These are phyloP conservation scores for Drosophila pseudotakahashii DNA, from an alignment of 2,888 invertebrate species.

Conservation along the genomic window DNA sequence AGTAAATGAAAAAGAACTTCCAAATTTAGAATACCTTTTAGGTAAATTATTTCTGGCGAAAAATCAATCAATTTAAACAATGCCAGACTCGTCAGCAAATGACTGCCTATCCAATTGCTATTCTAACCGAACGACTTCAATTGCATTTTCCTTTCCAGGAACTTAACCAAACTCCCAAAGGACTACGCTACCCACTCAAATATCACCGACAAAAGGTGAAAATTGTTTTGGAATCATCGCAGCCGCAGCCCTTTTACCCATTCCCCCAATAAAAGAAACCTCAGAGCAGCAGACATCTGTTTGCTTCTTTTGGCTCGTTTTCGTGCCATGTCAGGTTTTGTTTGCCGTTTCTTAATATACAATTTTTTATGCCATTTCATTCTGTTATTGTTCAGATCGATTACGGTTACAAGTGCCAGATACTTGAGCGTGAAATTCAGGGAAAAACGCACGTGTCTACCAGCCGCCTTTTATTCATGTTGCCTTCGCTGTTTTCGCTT, in stretches of 20 bases:
- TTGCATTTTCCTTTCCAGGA: conserved; percentile 26
- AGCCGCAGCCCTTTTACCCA: conserved; percentile 35
- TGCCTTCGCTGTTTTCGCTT: conserved; percentile 17
- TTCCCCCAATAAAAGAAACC: conserved; percentile 3
- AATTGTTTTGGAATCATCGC: conserved; percentile 50
- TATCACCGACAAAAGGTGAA: conserved; percentile 21
- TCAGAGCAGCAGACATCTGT: conserved; percentile 34
- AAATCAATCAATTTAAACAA: conserved; percentile 32
- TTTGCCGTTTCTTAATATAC: conserved; percentile 36
- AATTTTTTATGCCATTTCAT: conserved; percentile 45
- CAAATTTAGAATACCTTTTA: conserved; percentile 12
- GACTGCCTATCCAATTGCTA: conserved; percentile 7
- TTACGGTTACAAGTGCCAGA: conserved; percentile 75
- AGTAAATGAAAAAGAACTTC: not conserved
- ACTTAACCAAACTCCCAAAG: conserved; percentile 11
- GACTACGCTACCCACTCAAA: conserved; percentile 5
- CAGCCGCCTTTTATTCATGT: conserved; percentile 40
- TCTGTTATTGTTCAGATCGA: conserved; percentile 69
- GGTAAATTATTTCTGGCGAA: conserved; percentile 8
- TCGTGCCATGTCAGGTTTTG: conserved; percentile 34
- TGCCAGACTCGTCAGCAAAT: conserved; percentile 8
- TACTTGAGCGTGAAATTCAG: conserved; percentile 72
- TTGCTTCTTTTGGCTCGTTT: conserved; percentile 30
- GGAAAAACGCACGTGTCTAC: conserved; percentile 67
- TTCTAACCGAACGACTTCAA: not conserved